Evolutionary conservation across 2,797 vertebrate genomes (phyloP).

Genomic region (Crenichthys baileyi): DNA sequence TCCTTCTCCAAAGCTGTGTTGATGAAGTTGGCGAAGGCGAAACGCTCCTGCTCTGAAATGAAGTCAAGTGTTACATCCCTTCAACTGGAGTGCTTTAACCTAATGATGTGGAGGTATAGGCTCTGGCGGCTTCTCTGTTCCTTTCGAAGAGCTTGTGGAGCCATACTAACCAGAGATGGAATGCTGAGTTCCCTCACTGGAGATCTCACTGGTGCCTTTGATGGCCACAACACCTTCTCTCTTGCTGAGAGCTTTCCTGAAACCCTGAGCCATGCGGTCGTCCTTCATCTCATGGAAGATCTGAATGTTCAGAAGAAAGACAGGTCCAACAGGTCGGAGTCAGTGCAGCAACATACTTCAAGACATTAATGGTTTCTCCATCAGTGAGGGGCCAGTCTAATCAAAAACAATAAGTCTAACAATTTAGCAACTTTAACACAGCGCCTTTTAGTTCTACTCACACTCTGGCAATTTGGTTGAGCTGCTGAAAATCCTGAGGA

Average conservation of each 20-base stretch:
- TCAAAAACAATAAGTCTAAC: background rate
- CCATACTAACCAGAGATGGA: conserved; percentile 89
- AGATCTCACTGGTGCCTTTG: conserved; percentile 91
- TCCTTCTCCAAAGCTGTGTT: conserved; percentile 92
- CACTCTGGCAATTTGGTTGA: background rate
- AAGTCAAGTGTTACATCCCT: background rate
- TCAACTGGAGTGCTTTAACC: background rate
- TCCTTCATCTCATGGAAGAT: conserved; percentile 92
- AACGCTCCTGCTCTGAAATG: conserved; percentile 92
- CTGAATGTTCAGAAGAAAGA: conserved; percentile 69
- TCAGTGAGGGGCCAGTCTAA: background rate
- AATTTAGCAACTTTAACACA: background rate
- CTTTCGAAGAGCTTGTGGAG: too few relatives aligned
- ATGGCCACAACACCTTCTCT: conserved; percentile 95
- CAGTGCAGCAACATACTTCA: background rate
- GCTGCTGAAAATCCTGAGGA: too few relatives aligned
- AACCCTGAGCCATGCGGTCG: conserved; percentile 86
- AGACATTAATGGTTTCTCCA: background rate
- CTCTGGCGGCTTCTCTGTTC: background rate
- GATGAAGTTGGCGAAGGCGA: conserved; percentile 97
- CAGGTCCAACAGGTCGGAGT: background rate
- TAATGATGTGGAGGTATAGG: background rate
- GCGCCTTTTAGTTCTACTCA: background rate
- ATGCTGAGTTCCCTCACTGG: conserved; percentile 94
- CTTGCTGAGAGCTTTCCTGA: conserved; percentile 92